phyloP scores from a whole-genome alignment of 1,140 invertebrate species.

The Oppia nitens region DNA sequence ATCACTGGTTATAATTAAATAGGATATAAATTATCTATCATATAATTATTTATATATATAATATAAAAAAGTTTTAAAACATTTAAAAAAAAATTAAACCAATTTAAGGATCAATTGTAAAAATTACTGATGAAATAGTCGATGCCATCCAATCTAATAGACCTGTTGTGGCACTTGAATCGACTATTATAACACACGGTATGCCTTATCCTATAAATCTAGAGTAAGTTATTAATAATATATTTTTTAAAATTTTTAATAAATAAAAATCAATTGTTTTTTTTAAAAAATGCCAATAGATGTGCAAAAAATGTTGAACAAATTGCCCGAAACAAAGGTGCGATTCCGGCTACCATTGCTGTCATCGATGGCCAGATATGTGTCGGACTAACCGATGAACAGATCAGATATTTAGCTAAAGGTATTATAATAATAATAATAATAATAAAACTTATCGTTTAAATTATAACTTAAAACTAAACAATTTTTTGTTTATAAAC shows the following conservation, averaged over 20 bases:
- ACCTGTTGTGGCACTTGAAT: constrained; percentile 84
- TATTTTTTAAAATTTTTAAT: background rate
- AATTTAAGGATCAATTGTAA: too few relatives aligned
- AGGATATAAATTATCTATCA: too few relatives aligned
- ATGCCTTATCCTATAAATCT: constrained; percentile 90
- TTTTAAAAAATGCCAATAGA: too few relatives aligned
- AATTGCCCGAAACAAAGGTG: constrained; percentile 50
- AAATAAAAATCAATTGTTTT: constrained; percentile 2
- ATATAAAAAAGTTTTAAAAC: too few relatives aligned
- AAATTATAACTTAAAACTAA: too few relatives aligned
- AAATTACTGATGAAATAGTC: too few relatives aligned
- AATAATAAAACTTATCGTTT: too few relatives aligned
- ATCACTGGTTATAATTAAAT: too few relatives aligned
- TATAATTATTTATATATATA: too few relatives aligned
- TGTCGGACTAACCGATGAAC: constrained; percentile 49
- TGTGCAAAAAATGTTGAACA: constrained; percentile 67
- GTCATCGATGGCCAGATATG: constrained; percentile 65
- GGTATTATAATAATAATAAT: background rate
- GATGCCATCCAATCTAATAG: constrained; percentile 36
- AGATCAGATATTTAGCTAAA: constrained; percentile 38
- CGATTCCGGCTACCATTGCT: constrained; percentile 83
- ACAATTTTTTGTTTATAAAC: too few relatives aligned
- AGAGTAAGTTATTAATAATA: constrained; percentile 33
- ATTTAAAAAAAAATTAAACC: too few relatives aligned
- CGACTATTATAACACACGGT: constrained; percentile 94